Conservation (phyloP, 2,888 invertebrate genomes). For the Ditula angustiorana region DNA sequence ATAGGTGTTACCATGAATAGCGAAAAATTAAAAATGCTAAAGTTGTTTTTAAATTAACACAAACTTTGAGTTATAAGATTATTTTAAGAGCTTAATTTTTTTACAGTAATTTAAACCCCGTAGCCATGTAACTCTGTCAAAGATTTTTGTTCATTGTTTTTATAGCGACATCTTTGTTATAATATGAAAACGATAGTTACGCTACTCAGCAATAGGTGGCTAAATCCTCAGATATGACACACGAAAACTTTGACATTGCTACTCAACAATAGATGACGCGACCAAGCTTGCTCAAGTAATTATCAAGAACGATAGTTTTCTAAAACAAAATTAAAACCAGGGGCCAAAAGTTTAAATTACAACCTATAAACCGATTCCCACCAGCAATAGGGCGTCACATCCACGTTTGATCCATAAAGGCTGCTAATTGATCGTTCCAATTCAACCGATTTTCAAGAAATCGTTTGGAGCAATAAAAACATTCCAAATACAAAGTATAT, state of each 20-base stretch:
- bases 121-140: too few relatives aligned
- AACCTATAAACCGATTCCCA: conserved; percentile 29
- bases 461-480: conserved; percentile 57
- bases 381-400: conserved; percentile 29
- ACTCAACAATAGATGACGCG: conserved; percentile 17
- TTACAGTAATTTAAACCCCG: too few relatives aligned
- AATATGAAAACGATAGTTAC: conserved; percentile 44
- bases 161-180: conserved; percentile 31
- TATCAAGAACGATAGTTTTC: background rate
- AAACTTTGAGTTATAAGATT: too few relatives aligned
- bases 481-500: conserved; percentile 62
- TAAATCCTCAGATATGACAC: background rate
- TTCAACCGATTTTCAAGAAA: conserved; percentile 53
- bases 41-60: too few relatives aligned
- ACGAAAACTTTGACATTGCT: background rate
- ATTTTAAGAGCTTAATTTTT: too few relatives aligned
- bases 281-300: background rate
- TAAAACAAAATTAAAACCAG: conserved; percentile 9
- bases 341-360: conserved; percentile 32
- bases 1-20: too few relatives aligned
- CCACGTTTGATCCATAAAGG: conserved; percentile 28
- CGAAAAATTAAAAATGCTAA: too few relatives aligned
- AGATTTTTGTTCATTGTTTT: background rate
- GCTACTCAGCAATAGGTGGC: conserved; percentile 49
- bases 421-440: conserved; percentile 32